Evolutionary conservation across 2,888 invertebrate species (phyloP).

Genomic region (Torymus tubicola): DNA sequence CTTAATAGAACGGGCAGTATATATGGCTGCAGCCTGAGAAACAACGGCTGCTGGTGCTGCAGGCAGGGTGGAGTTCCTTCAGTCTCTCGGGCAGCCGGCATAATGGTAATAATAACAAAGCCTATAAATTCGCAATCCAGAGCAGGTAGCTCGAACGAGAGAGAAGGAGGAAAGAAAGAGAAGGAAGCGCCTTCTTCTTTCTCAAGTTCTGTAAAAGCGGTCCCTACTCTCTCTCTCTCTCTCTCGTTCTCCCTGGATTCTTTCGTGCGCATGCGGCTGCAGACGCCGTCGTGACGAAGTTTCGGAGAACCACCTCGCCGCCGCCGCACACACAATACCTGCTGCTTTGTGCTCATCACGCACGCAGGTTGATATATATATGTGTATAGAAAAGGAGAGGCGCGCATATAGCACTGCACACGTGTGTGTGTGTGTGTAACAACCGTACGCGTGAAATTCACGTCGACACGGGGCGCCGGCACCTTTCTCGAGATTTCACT

Average conservation of each 20-base stretch:
- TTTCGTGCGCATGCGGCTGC: not conserved
- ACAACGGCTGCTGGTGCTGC: too few species aligned
- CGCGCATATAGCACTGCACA: too few species aligned
- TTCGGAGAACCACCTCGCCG: constrained; percentile 31
- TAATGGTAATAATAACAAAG: constrained; percentile 52
- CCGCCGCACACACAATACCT: not conserved
- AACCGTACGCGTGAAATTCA: not conserved
- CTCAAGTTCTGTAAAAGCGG: too few species aligned
- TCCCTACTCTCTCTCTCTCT: not conserved
- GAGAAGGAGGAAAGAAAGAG: constrained; percentile 25
- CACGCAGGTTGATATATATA: constrained; percentile 12
- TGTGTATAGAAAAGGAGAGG: too few species aligned
- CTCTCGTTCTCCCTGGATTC: not conserved
- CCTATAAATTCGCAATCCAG: constrained; percentile 55
- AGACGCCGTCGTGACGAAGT: constrained; percentile 41
- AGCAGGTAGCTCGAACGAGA: not conserved
- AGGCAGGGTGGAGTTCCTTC: too few species aligned
- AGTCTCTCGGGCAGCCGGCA: not conserved
- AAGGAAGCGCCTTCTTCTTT: too few species aligned
- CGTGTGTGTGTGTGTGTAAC: not conserved
- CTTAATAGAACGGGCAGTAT: too few species aligned
- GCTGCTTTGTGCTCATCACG: not conserved
- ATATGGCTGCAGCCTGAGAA: too few species aligned
- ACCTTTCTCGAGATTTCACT: constrained; percentile 1
- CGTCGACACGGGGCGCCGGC: not conserved